Conservation (phyloP, 2,797 vertebrate genomes). For the Macropodus opercularis region DNA sequence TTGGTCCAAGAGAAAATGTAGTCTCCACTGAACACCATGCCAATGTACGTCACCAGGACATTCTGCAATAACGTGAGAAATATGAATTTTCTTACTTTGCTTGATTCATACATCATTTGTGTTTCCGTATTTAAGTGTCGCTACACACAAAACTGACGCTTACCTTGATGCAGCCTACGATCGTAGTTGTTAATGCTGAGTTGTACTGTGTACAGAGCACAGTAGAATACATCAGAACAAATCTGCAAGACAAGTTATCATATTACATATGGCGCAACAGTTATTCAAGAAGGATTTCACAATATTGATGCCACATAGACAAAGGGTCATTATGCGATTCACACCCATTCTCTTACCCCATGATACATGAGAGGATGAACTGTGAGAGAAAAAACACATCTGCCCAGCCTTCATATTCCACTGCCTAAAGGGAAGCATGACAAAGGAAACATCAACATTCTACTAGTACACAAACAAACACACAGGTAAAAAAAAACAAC, state of each 20-base stretch:
- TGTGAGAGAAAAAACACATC: constrained; percentile 88
- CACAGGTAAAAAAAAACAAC: background rate
- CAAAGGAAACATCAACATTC: background rate
- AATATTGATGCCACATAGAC: background rate
- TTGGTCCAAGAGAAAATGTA: constrained; percentile 99
- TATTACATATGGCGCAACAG: background rate
- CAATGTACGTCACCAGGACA: constrained; percentile 97
- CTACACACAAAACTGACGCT: constrained; percentile 24
- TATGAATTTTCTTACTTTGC: background rate
- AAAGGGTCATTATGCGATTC: constrained; percentile 2
- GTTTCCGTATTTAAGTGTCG: background rate
- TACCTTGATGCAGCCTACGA: constrained; percentile 98
- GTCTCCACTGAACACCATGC: constrained; percentile 98
- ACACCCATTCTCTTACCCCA: constrained; percentile 87
- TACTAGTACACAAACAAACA: background rate
- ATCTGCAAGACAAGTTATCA: constrained; percentile 76
- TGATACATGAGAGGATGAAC: constrained; percentile 92
- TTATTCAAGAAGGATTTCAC: constrained; percentile 29
- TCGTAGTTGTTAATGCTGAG: constrained; percentile 95
- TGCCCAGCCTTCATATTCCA: constrained; percentile 93
- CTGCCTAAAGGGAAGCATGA: constrained; percentile 75
- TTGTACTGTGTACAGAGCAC: constrained; percentile 97
- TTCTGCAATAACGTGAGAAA: constrained; percentile 81
- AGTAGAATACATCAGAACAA: constrained; percentile 95
- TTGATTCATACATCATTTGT: background rate